A percentile compares a stretch with the other conserved stretches of the same genome.
Conservation (phyloP, 2,797 vertebrate genomes). For the Cottoperca gobio region DNA sequence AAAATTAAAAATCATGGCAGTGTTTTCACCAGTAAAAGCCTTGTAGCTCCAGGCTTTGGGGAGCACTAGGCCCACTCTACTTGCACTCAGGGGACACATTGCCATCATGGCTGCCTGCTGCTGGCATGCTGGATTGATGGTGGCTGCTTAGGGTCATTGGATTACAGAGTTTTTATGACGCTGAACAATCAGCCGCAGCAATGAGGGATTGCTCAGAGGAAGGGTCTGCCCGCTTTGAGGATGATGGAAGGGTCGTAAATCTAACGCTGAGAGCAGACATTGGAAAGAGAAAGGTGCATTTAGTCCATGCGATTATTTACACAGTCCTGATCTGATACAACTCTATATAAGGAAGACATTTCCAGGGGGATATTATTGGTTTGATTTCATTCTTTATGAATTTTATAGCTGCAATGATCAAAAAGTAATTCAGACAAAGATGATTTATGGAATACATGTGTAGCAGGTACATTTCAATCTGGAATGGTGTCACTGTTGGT, state of each 20-base stretch:
- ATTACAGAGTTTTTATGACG: constrained; percentile 69
- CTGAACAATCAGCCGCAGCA: constrained; percentile 55
- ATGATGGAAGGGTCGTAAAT: constrained; percentile 46
- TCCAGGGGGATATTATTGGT: background rate
- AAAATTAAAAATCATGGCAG: constrained; percentile 60
- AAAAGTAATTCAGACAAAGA: constrained; percentile 6
- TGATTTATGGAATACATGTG: background rate
- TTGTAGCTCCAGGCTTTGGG: constrained; percentile 42
- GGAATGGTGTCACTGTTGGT: background rate
- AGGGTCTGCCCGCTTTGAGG: constrained; percentile 22
- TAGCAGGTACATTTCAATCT: background rate
- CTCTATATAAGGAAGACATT: constrained; percentile 19
- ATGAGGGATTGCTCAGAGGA: constrained; percentile 26
- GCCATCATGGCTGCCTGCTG: constrained; percentile 60
- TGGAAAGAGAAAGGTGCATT: constrained; percentile 25
- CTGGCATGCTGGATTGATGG: constrained; percentile 71
- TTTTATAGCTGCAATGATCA: constrained; percentile 4
- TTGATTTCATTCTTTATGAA: constrained; percentile 6
- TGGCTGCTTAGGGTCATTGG: constrained; percentile 67
- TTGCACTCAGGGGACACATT: constrained; percentile 57
- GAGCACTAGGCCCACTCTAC: constrained; percentile 29
- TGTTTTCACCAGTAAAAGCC: constrained; percentile 45
- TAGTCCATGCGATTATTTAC: constrained; percentile 42
- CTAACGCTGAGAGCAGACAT: constrained; percentile 12
- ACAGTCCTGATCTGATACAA: background rate